Percentiles rank a stretch among this genome's conserved stretches.
phyloP scores from a whole-genome alignment of 2,797 vertebrate species.

The Chrosomus eos region DNA sequence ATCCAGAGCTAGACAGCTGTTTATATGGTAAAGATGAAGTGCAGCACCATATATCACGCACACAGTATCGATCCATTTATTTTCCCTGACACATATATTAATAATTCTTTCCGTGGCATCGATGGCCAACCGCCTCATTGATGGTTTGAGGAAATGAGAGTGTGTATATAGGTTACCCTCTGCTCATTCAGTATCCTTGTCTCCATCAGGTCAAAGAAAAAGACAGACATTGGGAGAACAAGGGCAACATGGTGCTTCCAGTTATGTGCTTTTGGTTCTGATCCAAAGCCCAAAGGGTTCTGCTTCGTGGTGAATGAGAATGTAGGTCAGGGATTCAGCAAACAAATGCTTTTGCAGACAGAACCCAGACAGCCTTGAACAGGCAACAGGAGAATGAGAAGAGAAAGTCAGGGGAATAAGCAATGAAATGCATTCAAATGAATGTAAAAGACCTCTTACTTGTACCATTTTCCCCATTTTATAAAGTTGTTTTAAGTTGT shows the following conservation, averaged over 20 bases:
- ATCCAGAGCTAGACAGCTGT: neutral
- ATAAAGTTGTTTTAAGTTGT: no score
- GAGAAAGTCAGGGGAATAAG: neutral
- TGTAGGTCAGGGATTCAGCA: conserved; percentile 51
- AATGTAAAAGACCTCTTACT: neutral
- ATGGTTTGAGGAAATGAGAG: conserved; percentile 49
- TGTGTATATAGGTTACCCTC: conserved; percentile 62
- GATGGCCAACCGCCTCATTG: conserved; percentile 16
- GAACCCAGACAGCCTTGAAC: conserved; percentile 2
- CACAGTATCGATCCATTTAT: conserved; percentile 10
- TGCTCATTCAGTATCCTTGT: conserved; percentile 63
- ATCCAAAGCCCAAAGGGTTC: conserved; percentile 44
- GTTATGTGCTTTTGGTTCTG: conserved; percentile 46
- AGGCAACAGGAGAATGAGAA: neutral
- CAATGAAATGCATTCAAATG: neutral
- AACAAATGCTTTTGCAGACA: conserved; percentile 9
- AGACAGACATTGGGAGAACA: neutral
- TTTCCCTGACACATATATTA: conserved; percentile 38
- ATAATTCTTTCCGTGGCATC: conserved; percentile 9
- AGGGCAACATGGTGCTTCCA: conserved; percentile 32
- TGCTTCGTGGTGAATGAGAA: conserved; percentile 33
- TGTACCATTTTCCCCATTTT: neutral
- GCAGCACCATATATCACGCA: neutral
- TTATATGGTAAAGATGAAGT: neutral
- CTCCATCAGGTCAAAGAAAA: conserved; percentile 49